Evolutionary conservation across 2,113 vertebrate species (phyloP).

Genomic region (Laticauda colubrina): DNA sequence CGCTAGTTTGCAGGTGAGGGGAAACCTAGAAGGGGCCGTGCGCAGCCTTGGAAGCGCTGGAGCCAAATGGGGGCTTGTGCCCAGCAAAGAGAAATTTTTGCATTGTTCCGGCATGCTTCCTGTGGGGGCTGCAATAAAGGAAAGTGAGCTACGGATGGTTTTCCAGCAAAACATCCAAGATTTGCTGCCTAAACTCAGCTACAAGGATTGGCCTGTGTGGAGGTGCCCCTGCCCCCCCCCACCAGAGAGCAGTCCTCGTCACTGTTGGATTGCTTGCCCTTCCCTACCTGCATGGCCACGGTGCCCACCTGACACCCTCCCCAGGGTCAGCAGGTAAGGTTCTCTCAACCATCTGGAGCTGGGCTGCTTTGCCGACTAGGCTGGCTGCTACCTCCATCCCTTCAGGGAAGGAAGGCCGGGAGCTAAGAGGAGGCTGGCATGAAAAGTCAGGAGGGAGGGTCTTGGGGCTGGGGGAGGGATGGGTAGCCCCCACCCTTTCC

Average conservation of each 20-base stretch:
- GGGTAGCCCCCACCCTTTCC: neutral
- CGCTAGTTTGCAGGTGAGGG: neutral
- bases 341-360: conserved; percentile 74
- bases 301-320: conserved; percentile 78
- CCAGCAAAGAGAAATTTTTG: neutral
- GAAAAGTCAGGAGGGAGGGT: no score
- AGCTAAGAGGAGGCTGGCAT: neutral
- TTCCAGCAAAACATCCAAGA: neutral
- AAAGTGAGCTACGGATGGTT: neutral
- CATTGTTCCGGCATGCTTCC: neutral
- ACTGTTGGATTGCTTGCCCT: neutral
- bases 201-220: neutral
- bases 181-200: neutral
- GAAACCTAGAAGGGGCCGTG: neutral
- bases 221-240: neutral
- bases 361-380: conserved; percentile 76
- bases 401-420: conserved; percentile 43
- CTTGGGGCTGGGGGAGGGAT: no score
- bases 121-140: neutral
- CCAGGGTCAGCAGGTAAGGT: conserved; percentile 75
- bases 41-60: neutral
- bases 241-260: neutral
- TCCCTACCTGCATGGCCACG: conserved; percentile 77
- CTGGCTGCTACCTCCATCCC: conserved; percentile 87
- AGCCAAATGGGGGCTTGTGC: neutral